Base-by-base conservation (phyloP, 2,888 invertebrate genomes). In the Drosophila mimetica region DNA sequence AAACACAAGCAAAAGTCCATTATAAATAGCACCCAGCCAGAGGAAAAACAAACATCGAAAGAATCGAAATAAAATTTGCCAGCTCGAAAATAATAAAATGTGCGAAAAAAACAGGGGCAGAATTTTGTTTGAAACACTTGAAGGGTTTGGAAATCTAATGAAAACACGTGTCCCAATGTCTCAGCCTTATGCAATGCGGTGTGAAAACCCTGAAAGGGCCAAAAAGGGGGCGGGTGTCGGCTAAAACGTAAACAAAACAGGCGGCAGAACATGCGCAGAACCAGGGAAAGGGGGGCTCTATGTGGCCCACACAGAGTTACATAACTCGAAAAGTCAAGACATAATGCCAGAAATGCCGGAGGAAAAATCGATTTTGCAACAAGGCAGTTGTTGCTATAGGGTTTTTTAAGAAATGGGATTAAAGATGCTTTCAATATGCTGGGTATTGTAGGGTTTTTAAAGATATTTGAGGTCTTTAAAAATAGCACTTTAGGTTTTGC, bases 91-190 rank as follows among this genome's bases (percentile, higher is more conserved):
- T 64, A 64, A 59, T 53, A 64, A 63, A 54, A 54, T 36, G 18
- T 73, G 54, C 36, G 55, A 73, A 67, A 47, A 39, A 32, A n/a
- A 30, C 18, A 34, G 25, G 16, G 18, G 8, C 11, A 4, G 14
- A 22, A 4, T 8, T 4, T 30, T 11, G 20, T n/a, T 13, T 16
- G 22, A 28, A 48, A 74, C 86, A 85, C 84, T 88, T 86, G 77
- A 78, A 81, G 73, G 86, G 87, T 57, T 88, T 88, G 66, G 53
- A 83, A 79, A 77, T 77, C 74, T 52, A 80, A 71, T 75, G 69
- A 28, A 39, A 66, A 72, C 83, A 81, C 81, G 81, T 86, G 78
- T 60, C 64, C 48, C 14, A 9, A 16, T 28, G 41, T 4, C 41
- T 34, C 54, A 34, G 44, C 48, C 76, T 79, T 74, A 78, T 72